Percentiles rank a stretch among this genome's conserved stretches.
Conservation (phyloP, 2,113 vertebrate genomes). For the Syrrhaptes paradoxus region DNA sequence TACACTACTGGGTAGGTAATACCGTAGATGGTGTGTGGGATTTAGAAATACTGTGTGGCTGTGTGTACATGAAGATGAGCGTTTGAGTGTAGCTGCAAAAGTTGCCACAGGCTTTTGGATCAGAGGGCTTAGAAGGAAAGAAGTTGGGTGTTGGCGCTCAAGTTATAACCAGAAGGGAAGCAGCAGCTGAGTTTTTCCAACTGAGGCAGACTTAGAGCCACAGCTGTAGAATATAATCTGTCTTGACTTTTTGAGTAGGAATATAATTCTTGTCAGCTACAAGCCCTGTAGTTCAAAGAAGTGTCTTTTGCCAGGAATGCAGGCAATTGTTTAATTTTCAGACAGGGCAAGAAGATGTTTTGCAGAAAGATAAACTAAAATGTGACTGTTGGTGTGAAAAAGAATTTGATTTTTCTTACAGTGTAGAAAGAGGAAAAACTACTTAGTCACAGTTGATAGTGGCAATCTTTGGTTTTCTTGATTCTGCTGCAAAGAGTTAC, state of each 20-base stretch:
- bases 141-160: conserved; percentile 19
- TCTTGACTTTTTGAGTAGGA: conserved; percentile 24
- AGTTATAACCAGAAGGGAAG: conserved; percentile 1
- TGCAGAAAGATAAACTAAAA: conserved; percentile 36
- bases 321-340: conserved; percentile 53
- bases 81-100: not conserved
- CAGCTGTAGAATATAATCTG: not conserved
- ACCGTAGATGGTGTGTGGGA: not conserved
- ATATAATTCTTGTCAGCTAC: not conserved
- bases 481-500: not conserved
- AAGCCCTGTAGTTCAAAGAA: conserved; percentile 12
- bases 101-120: not conserved
- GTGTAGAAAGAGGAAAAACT: not conserved
- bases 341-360: conserved; percentile 23
- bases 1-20: not conserved
- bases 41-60: not conserved
- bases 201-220: not conserved
- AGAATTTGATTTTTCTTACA: not conserved
- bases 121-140: not conserved
- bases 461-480: not conserved
- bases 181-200: conserved; percentile 39
- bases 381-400: not conserved
- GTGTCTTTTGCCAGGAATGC: conserved; percentile 27
- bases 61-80: not conserved
- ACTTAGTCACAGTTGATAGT: not conserved